phyloP scores from a whole-genome alignment of 2,888 invertebrate genomes.

The Sericinus montela region DNA sequence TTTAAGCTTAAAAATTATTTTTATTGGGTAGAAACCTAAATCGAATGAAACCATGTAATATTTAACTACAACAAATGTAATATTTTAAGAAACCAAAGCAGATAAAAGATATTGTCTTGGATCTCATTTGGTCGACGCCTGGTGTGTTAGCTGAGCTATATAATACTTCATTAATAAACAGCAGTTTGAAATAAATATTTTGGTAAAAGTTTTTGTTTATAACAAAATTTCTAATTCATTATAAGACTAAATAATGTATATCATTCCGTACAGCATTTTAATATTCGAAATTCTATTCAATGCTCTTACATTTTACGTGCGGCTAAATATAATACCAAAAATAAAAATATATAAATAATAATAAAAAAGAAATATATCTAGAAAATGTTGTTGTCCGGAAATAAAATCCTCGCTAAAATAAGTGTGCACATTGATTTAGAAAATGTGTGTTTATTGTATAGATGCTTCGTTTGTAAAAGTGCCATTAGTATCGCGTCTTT shows the following conservation, averaged over 20 bases:
- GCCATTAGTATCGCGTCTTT: constrained; percentile 8
- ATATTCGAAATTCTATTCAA: background rate
- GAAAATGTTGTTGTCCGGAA: background rate
- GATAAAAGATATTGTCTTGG: background rate
- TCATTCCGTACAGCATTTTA: constrained; percentile 26
- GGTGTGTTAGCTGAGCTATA: background rate
- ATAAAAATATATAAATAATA: background rate
- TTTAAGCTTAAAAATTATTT: too few species aligned
- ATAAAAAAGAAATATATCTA: too few species aligned
- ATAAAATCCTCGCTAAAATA: background rate
- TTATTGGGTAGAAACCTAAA: too few species aligned
- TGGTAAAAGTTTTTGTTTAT: background rate
- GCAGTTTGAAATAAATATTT: background rate
- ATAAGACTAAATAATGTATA: constrained; percentile 6
- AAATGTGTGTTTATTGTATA: background rate
- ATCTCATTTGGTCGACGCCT: background rate
- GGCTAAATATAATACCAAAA: too few species aligned
- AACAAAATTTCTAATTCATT: background rate
- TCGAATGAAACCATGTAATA: too few species aligned
- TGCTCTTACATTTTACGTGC: too few species aligned
- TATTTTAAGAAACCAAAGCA: too few species aligned
- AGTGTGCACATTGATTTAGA: background rate
- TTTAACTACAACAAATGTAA: too few species aligned
- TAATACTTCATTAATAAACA: background rate
- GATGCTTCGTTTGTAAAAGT: constrained; percentile 4